A percentile compares a stretch with the other conserved stretches of the same genome.
phyloP scores from a whole-genome alignment of 1,140 invertebrate species.

The Lasaia peninsularis region DNA sequence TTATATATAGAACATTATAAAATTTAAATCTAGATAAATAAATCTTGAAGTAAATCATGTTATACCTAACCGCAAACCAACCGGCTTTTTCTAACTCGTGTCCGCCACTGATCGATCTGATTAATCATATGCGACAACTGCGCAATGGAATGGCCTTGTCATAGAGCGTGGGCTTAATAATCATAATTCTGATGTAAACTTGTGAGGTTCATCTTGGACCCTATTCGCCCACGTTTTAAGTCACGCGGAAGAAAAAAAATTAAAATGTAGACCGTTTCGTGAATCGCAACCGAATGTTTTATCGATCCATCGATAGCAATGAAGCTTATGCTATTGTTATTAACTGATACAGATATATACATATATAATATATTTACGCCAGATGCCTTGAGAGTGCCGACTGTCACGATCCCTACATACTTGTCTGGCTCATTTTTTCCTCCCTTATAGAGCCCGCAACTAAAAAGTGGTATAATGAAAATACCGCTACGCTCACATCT shows the following conservation, averaged over 20 bases:
- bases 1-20: too few species aligned
- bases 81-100: slow-evolving; percentile 40
- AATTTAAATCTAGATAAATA: too few species aligned
- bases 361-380: too few species aligned
- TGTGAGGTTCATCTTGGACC: slow-evolving; percentile 46
- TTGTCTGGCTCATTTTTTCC: too few species aligned
- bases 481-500: too few species aligned
- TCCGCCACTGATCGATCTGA: slow-evolving; percentile 62
- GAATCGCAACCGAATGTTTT: background rate
- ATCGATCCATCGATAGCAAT: background rate
- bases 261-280: too few species aligned
- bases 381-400: too few species aligned
- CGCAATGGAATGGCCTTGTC: slow-evolving; percentile 62
- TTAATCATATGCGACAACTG: slow-evolving; percentile 71
- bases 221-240: slow-evolving; percentile 26
- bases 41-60: background rate
- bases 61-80: background rate
- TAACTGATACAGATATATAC: too few species aligned
- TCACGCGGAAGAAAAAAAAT: slow-evolving; percentile 33
- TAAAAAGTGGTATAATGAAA: too few species aligned
- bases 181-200: slow-evolving; percentile 58
- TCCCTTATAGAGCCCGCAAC: too few species aligned
- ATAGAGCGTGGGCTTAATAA: slow-evolving; percentile 55
- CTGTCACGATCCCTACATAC: too few species aligned
- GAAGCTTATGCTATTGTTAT: too few species aligned